A percentile compares a stretch with the other conserved stretches of the same genome.
phyloP scores from a whole-genome alignment of 2,888 invertebrate species.

The Callosobruchus maculatus region DNA sequence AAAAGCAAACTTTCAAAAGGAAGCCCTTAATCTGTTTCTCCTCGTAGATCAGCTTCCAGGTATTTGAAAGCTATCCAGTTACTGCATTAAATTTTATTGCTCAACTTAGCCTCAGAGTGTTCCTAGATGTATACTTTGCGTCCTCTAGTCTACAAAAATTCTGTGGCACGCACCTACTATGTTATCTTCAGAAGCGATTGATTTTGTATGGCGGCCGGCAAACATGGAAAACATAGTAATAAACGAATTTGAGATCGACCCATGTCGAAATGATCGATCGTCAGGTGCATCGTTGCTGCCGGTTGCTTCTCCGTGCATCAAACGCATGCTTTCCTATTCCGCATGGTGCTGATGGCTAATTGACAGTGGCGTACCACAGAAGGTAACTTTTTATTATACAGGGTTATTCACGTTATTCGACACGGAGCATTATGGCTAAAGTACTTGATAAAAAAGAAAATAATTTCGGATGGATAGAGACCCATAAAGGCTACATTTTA shows the following conservation, averaged over 20 bases:
- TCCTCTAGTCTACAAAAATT: not conserved
- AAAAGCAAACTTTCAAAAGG: not conserved
- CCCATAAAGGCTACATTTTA: too few relatives aligned
- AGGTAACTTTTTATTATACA: too few relatives aligned
- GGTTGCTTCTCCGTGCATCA: not conserved
- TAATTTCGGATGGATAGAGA: too few relatives aligned
- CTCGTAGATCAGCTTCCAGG: not conserved
- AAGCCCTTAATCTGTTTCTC: not conserved
- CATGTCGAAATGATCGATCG: not conserved
- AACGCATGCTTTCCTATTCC: not conserved
- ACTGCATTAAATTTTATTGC: not conserved
- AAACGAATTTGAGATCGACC: not conserved
- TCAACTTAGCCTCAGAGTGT: not conserved
- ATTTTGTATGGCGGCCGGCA: not conserved
- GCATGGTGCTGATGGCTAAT: not conserved
- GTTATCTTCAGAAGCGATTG: not conserved
- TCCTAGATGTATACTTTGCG: not conserved
- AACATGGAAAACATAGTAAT: not conserved
- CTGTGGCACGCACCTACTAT: not conserved
- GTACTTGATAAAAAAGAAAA: too few relatives aligned
- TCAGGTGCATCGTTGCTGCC: not conserved
- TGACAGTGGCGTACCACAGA: not conserved
- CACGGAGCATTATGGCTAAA: too few relatives aligned
- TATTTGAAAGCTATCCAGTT: not conserved
- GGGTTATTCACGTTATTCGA: too few relatives aligned